phyloP scores from a whole-genome alignment of 2,113 vertebrate species.

The Psophia crepitans region DNA sequence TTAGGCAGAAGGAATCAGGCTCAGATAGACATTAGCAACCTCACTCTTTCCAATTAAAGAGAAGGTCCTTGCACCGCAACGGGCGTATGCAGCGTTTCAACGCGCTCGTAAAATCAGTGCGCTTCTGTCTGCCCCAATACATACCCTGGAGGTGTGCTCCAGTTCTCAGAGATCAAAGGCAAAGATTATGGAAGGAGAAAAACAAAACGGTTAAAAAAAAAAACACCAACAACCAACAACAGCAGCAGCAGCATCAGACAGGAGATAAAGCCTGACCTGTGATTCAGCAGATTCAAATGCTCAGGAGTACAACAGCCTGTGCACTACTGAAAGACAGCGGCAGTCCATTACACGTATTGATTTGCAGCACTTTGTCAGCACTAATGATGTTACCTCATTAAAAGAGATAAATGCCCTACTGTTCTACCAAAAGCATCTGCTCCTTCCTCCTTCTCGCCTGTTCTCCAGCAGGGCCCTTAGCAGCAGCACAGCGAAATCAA shows the following conservation, averaged over 20 bases:
- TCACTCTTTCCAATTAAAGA: background rate
- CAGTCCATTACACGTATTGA: conserved; percentile 74
- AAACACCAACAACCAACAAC: too few relatives aligned
- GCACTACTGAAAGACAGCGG: conserved; percentile 49
- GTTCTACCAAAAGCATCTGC: conserved; percentile 75
- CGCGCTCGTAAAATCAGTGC: background rate
- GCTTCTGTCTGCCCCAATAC: background rate
- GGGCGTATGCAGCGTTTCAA: background rate
- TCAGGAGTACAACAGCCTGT: conserved; percentile 11
- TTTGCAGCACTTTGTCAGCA: conserved; percentile 75
- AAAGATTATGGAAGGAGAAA: background rate
- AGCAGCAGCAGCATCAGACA: background rate
- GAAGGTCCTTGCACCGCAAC: background rate
- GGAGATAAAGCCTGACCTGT: conserved; percentile 50
- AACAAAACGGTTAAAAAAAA: background rate
- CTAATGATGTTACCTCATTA: conserved; percentile 80
- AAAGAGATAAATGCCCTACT: conserved; percentile 77
- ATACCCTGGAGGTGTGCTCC: background rate
- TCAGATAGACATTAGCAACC: background rate
- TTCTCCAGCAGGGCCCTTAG: conserved; percentile 47
- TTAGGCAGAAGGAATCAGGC: background rate
- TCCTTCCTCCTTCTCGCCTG: conserved; percentile 47
- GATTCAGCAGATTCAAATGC: conserved; percentile 70
- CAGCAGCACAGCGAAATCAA: conserved; percentile 53
- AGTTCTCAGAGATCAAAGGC: background rate